These are phyloP conservation scores for Triplophysa rosa DNA, from an alignment of 2,113 vertebrate genomes.

Conservation along the genomic window DNA sequence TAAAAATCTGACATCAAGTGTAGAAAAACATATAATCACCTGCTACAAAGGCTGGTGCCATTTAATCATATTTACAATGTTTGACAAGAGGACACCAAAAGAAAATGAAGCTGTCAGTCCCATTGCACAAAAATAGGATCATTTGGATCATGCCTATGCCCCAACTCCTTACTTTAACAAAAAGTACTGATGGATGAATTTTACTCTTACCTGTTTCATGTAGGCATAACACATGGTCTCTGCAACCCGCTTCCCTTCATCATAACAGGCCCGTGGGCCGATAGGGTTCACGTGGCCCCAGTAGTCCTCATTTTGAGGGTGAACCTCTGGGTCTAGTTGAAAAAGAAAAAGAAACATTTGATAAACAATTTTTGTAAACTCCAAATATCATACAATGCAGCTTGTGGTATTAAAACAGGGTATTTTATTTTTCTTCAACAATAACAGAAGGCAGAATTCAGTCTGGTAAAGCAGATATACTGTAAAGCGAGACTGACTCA, in stretches of 20 bases:
- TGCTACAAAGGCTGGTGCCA: constrained; percentile 69
- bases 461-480: no score
- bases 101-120: background rate
- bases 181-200: background rate
- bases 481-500: no score
- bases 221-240: constrained; percentile 99
- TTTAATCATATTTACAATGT: constrained; percentile 50
- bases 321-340: constrained; percentile 91
- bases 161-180: no score
- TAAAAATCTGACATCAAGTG: constrained; percentile 64
- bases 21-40: constrained; percentile 58
- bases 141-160: no score
- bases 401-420: no score
- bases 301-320: constrained; percentile 96
- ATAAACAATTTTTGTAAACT: background rate
- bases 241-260: constrained; percentile 96
- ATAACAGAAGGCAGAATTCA: no score
- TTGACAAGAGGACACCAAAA: background rate
- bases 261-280: constrained; percentile 94
- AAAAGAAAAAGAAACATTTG: constrained; percentile 37
- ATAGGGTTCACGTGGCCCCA: constrained; percentile 99
- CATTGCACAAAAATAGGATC: no score
- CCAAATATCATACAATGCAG: background rate
- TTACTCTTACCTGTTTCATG: constrained; percentile 91
- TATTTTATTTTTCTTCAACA: no score